Conservation (phyloP, 2,113 vertebrate species). For the Recurvirostra avosetta region DNA sequence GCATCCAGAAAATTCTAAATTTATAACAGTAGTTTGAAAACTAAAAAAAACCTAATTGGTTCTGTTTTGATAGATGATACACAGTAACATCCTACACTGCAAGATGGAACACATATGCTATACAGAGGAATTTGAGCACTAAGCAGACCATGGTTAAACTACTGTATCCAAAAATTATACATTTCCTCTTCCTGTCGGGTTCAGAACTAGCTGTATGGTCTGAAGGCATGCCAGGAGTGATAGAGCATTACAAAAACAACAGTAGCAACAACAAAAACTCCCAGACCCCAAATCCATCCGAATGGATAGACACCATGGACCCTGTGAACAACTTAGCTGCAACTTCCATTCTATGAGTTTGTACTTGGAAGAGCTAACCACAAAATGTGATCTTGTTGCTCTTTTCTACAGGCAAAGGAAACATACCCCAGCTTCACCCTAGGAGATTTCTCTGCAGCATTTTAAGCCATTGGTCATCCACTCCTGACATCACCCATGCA, state of each 20-base stretch:
- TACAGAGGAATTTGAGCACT: background rate
- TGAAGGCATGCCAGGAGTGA: background rate
- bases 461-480: background rate
- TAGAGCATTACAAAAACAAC: background rate
- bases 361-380: background rate
- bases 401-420: background rate
- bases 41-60: background rate
- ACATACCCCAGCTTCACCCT: background rate
- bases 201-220: background rate
- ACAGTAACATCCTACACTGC: background rate
- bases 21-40: background rate
- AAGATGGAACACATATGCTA: background rate
- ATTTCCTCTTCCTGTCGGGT: background rate
- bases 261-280: background rate
- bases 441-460: background rate
- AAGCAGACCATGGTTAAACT: background rate
- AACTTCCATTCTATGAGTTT: background rate
- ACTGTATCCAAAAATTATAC: background rate
- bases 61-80: background rate
- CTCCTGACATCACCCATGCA: fast-evolving
- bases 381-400: background rate
- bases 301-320: fast-evolving
- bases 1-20: background rate
- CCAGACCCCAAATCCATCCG: fast-evolving
- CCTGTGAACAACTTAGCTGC: background rate